phyloP scores from a whole-genome alignment of 2,888 invertebrate genomes.

The Hanleya hanleyi region DNA sequence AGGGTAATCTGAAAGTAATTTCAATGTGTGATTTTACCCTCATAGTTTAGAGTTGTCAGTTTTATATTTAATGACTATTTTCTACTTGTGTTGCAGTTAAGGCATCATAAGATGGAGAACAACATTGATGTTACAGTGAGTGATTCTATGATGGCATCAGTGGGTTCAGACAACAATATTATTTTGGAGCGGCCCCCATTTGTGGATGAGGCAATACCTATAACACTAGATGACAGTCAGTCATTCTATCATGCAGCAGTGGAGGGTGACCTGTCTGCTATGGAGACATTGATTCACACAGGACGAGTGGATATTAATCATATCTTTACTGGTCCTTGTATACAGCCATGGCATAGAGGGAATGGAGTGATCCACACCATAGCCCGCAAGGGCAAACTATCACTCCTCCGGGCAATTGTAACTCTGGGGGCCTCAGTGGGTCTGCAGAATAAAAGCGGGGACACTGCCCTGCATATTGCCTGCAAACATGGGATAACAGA shows the following conservation, averaged over 20 bases:
- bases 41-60: no score
- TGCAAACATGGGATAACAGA: slow-evolving; percentile 53
- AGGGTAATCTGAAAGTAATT: no score
- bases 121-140: no score
- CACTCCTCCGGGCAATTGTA: slow-evolving; percentile 44
- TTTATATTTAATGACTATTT: no score
- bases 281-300: slow-evolving; percentile 36
- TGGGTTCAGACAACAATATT: no score
- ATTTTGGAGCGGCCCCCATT: no score
- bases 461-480: slow-evolving; percentile 54
- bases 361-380: slow-evolving; percentile 50
- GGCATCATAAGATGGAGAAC: no score
- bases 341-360: slow-evolving; percentile 47
- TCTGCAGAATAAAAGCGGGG: slow-evolving; percentile 49
- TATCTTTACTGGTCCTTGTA: slow-evolving; percentile 41
- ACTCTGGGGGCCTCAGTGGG: slow-evolving; percentile 45
- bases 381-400: slow-evolving; percentile 39
- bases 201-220: no score
- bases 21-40: no score
- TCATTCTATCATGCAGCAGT: slow-evolving; percentile 48
- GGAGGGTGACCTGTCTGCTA: slow-evolving; percentile 40
- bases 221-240: slow-evolving; percentile 18
- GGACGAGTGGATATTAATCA: slow-evolving; percentile 45
- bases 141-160: no score
- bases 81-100: no score